Conservation (phyloP, 2,113 vertebrate species). For the Cynoglossus semilaevis region DNA sequence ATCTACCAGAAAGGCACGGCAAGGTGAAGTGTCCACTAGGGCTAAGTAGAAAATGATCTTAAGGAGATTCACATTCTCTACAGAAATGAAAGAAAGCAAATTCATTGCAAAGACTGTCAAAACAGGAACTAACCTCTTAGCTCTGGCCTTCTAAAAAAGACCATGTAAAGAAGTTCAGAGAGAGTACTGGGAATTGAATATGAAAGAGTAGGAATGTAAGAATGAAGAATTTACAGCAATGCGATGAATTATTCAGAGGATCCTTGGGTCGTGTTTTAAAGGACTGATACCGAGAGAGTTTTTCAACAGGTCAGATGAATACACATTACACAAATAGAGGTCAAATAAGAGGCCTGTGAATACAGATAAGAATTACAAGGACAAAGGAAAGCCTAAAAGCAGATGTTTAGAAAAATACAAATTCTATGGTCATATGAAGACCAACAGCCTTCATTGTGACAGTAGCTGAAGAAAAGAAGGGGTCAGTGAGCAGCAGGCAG, state of each 20-base stretch:
- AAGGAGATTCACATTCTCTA: background rate
- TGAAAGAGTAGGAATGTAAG: background rate
- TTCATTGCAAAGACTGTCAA: background rate
- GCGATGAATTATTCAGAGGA: no score
- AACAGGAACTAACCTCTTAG: background rate
- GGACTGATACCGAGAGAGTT: background rate
- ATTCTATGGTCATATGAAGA: conserved; percentile 18
- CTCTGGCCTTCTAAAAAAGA: background rate
- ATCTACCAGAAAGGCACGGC: background rate
- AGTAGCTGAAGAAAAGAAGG: conserved; percentile 31
- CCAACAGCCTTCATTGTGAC: conserved; percentile 48
- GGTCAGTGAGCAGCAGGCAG: conserved; percentile 9
- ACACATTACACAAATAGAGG: background rate
- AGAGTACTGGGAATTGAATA: background rate
- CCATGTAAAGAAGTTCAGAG: background rate
- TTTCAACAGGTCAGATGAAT: background rate
- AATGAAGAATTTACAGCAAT: background rate
- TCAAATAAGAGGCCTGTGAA: background rate
- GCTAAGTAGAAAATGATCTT: background rate
- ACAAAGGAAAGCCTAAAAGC: conserved; percentile 17
- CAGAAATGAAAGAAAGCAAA: background rate
- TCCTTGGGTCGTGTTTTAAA: background rate
- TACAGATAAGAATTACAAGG: background rate
- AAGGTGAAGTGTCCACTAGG: background rate
- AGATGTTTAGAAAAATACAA: conserved; percentile 20